Conservation (phyloP, 1,140 invertebrate genomes). For the Drosophila tropicalis region DNA sequence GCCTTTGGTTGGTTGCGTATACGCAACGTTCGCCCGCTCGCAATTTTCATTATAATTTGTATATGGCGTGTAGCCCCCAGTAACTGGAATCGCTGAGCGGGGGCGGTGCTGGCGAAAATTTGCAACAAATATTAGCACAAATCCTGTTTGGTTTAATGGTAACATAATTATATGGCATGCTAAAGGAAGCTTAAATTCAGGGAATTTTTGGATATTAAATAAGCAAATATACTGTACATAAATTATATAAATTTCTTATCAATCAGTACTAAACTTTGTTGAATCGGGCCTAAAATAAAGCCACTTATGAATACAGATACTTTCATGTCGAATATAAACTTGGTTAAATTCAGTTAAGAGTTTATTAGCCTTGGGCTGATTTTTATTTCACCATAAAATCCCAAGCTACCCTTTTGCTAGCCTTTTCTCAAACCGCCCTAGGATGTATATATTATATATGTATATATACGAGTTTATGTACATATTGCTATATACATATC, state of each 20-base stretch:
- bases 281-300: constrained; percentile 2
- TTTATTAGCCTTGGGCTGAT: constrained; percentile 1
- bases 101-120: constrained; percentile 40
- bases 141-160: constrained; percentile 52
- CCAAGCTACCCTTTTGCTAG: constrained; percentile 32
- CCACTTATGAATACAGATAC: background rate
- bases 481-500: constrained; percentile 34
- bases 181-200: constrained; percentile 3
- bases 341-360: background rate
- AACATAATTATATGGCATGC: constrained; percentile 69
- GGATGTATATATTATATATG: background rate
- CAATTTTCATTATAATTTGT: constrained; percentile 72
- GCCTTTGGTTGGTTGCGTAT: constrained; percentile 57
- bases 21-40: constrained; percentile 51
- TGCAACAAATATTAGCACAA: constrained; percentile 67
- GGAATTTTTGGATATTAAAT: background rate
- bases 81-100: constrained; percentile 18
- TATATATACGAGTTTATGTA: background rate
- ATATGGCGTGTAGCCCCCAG: constrained; percentile 58
- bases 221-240: background rate
- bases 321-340: background rate
- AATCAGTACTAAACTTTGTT: background rate
- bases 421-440: background rate
- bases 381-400: constrained; percentile 4
- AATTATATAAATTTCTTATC: background rate